A percentile compares a stretch with the other conserved stretches of the same genome.
Evolutionary conservation across 2,888 invertebrate species (phyloP).

Genomic region (Plagodis pulveraria): DNA sequence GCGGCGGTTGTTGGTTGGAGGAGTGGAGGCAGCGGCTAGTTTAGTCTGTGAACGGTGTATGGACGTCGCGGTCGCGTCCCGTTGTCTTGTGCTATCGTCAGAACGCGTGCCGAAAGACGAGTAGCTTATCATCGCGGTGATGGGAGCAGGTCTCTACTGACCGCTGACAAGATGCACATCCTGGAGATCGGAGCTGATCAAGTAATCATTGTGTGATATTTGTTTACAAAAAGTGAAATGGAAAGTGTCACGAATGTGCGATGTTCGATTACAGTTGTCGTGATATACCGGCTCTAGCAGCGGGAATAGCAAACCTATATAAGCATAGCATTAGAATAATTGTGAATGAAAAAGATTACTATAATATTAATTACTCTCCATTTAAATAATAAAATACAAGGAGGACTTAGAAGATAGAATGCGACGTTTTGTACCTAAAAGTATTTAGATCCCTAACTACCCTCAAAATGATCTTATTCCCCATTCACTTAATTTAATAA

Average conservation of each 20-base stretch:
- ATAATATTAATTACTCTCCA: too few relatives aligned
- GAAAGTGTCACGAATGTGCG: conserved; percentile 45
- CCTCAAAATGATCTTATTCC: background rate
- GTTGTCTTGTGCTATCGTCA: conserved; percentile 32
- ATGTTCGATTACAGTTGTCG: conserved; percentile 24
- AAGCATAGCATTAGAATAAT: too few relatives aligned
- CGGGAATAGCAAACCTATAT: conserved; percentile 8
- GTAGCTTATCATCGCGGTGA: conserved; percentile 47
- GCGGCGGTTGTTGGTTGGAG: conserved; percentile 48
- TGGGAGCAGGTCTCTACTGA: conserved; percentile 58
- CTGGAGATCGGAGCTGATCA: conserved; percentile 81
- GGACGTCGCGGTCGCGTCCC: conserved; percentile 61
- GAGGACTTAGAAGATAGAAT: too few relatives aligned
- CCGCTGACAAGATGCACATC: conserved; percentile 73
- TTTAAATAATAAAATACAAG: too few relatives aligned
- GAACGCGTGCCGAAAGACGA: conserved; percentile 39
- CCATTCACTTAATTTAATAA: too few relatives aligned
- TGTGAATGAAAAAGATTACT: too few relatives aligned
- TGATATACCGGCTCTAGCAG: conserved; percentile 19
- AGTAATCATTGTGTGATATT: conserved; percentile 61
- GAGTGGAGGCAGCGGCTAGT: conserved; percentile 23
- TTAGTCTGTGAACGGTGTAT: conserved; percentile 69
- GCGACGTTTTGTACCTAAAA: too few relatives aligned
- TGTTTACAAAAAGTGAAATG: conserved; percentile 50
- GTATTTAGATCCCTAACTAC: background rate